Conservation (phyloP, 2,888 invertebrate species). For the Trichopria drosophilae region DNA sequence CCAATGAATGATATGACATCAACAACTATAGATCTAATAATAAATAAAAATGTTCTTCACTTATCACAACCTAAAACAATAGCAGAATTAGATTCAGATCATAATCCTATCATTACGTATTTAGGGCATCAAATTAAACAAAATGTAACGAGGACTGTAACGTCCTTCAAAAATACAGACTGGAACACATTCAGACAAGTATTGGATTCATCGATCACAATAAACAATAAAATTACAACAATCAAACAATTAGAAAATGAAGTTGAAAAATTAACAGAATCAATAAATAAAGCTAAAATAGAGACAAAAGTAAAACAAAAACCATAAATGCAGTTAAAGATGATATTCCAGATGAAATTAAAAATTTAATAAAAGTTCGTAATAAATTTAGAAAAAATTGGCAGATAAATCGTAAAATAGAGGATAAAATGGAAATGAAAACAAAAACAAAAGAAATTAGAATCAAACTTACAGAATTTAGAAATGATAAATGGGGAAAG, state of each 20-base stretch:
- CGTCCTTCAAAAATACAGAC: constrained; percentile 24
- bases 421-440: too few species aligned
- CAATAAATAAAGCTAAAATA: constrained; percentile 4
- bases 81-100: constrained; percentile 39
- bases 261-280: constrained; percentile 26
- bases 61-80: constrained; percentile 21
- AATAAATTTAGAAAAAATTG: too few species aligned
- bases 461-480: too few species aligned
- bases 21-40: constrained; percentile 37
- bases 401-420: too few species aligned
- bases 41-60: constrained; percentile 36
- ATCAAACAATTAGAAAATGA: constrained; percentile 23
- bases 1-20: constrained; percentile 36
- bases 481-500: too few species aligned
- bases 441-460: too few species aligned
- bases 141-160: too few species aligned
- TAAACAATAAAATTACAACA: constrained; percentile 16
- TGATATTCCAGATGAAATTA: too few species aligned
- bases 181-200: constrained; percentile 28
- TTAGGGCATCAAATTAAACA: constrained; percentile 12
- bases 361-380: too few species aligned
- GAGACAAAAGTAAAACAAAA: constrained; percentile 11
- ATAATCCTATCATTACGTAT: constrained; percentile 34
- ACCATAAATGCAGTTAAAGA: constrained; percentile 22
- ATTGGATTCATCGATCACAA: constrained; percentile 15